These are phyloP conservation scores for Sorex araneus DNA, from an alignment of 2,113 vertebrate genomes.

Conservation along the genomic window DNA sequence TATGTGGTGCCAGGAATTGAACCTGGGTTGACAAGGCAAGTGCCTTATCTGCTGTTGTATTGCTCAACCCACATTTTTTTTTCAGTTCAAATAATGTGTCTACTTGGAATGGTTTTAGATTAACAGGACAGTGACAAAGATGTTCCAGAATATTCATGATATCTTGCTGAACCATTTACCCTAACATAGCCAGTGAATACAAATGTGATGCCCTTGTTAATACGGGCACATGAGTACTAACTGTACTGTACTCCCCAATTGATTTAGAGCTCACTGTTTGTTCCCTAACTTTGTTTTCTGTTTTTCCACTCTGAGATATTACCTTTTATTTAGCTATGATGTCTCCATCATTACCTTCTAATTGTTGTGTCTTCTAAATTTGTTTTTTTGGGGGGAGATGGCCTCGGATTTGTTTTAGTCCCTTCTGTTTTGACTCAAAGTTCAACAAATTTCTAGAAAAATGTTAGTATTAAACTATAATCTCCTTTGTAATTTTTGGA, in stretches of 20 bases:
- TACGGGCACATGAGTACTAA: neutral
- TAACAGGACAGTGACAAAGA: neutral
- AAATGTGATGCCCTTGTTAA: neutral
- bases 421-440: neutral
- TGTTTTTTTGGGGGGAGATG: neutral
- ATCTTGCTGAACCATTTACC: neutral
- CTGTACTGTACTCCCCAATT: neutral
- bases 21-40: too few relatives aligned
- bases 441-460: conserved; percentile 45
- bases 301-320: neutral
- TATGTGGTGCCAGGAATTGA: too few relatives aligned
- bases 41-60: too few relatives aligned
- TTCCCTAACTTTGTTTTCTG: neutral
- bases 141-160: neutral
- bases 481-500: conserved; percentile 52
- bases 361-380: neutral
- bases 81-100: neutral
- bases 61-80: too few relatives aligned
- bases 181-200: neutral
- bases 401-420: conserved; percentile 14
- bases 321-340: neutral
- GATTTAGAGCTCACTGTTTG: neutral
- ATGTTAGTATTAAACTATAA: conserved; percentile 43
- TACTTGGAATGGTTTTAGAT: neutral
- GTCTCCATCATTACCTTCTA: neutral